Percentiles rank a stretch among this genome's conserved stretches.
These are phyloP conservation scores for Drosophila helvetica DNA, from an alignment of 2,888 invertebrate genomes.

Conservation along the genomic window DNA sequence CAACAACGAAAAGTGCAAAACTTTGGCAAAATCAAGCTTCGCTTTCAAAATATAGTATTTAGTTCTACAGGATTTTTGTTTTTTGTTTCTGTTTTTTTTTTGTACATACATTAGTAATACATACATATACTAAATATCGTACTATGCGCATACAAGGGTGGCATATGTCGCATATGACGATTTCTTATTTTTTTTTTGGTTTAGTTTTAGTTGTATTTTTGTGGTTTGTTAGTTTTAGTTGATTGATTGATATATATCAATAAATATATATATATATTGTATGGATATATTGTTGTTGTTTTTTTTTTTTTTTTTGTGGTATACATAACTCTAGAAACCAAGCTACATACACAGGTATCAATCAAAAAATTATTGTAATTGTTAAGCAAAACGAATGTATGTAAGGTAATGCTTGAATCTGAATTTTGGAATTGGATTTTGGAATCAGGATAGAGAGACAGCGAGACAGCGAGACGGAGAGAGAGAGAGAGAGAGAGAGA, in stretches of 20 bases:
- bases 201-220: conserved; percentile 8
- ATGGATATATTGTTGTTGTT: not conserved
- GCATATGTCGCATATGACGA: conserved; percentile 15
- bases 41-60: conserved; percentile 18
- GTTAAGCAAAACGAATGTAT: conserved; percentile 41
- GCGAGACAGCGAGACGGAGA: not conserved
- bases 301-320: conserved; percentile 2
- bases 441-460: not conserved
- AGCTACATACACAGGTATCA: conserved; percentile 49
- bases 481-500: conserved; percentile 6
- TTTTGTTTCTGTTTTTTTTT: not conserved
- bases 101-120: conserved; percentile 40
- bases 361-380: conserved; percentile 19
- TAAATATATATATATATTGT: conserved; percentile 4
- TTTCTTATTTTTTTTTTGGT: not conserved
- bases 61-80: conserved; percentile 34
- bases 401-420: conserved; percentile 31
- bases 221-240: conserved; percentile 2
- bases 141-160: not conserved
- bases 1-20: conserved; percentile 61
- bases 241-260: not conserved
- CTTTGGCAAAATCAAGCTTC: conserved; percentile 40
- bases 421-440: conserved; percentile 11
- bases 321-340: conserved; percentile 41
- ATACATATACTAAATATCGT: conserved; percentile 26